Evolutionary conservation across 2,797 vertebrate genomes (phyloP).

Genomic region (Gallinago stenura): DNA sequence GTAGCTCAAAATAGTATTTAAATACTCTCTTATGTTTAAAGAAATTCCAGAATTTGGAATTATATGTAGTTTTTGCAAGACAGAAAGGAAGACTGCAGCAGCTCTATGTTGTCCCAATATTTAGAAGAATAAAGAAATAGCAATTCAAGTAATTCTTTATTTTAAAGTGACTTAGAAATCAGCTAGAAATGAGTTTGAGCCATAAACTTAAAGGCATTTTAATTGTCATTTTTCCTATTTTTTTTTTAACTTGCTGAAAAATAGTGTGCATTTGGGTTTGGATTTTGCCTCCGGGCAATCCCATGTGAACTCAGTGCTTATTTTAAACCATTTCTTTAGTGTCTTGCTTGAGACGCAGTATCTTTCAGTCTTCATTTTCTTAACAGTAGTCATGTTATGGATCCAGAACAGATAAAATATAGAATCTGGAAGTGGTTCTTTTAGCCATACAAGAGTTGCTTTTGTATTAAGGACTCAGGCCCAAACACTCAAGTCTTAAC

Average conservation of each 20-base stretch:
- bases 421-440: not conserved
- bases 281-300: not conserved
- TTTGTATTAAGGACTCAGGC: not conserved
- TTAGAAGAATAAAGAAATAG: not conserved
- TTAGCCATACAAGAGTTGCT: not conserved
- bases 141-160: not conserved
- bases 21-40: slow-evolving; percentile 32
- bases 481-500: not conserved
- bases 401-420: not conserved
- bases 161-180: not conserved
- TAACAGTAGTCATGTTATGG: not conserved
- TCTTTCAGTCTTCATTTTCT: not conserved
- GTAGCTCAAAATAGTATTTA: not conserved
- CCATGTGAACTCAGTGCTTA: not conserved
- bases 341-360: not conserved
- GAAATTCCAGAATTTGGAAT: not conserved
- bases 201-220: not conserved
- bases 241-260: not conserved
- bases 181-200: not conserved
- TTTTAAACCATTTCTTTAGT: not conserved
- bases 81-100: not conserved
- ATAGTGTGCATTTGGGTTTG: not conserved
- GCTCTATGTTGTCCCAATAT: not conserved
- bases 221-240: not conserved
- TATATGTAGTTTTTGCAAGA: not conserved